These are phyloP conservation scores for Dasysyrphus tricinctus DNA, from an alignment of 2,888 invertebrate genomes.

Conservation along the genomic window DNA sequence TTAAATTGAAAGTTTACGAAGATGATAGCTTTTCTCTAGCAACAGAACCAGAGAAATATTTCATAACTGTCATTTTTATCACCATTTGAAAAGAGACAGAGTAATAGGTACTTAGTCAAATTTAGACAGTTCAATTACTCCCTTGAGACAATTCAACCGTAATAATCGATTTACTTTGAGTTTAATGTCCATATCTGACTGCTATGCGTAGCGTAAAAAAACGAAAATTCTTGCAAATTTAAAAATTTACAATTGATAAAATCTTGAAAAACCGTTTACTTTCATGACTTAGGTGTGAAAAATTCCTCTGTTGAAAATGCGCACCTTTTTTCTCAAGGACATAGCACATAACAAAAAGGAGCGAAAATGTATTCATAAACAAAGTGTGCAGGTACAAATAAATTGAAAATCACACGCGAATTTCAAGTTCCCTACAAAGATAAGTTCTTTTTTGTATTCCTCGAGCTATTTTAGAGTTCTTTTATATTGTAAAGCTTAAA, in stretches of 20 bases:
- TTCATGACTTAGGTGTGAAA: neutral
- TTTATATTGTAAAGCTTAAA: neutral
- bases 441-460: neutral
- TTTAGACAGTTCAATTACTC: too few species aligned
- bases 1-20: too few species aligned
- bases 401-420: neutral
- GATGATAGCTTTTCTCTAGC: too few species aligned
- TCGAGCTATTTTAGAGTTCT: neutral
- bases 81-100: too few species aligned
- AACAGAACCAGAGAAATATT: too few species aligned
- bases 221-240: neutral
- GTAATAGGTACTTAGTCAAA: too few species aligned
- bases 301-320: neutral
- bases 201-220: neutral
- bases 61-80: too few species aligned
- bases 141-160: too few species aligned
- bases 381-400: neutral
- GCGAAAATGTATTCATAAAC: neutral
- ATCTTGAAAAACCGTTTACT: neutral
- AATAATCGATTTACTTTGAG: neutral
- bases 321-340: constrained; percentile 16
- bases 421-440: neutral
- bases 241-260: neutral
- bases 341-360: neutral
- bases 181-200: neutral